Conservation (phyloP, 2,888 invertebrate species). For the Napeogenes sylphis region DNA sequence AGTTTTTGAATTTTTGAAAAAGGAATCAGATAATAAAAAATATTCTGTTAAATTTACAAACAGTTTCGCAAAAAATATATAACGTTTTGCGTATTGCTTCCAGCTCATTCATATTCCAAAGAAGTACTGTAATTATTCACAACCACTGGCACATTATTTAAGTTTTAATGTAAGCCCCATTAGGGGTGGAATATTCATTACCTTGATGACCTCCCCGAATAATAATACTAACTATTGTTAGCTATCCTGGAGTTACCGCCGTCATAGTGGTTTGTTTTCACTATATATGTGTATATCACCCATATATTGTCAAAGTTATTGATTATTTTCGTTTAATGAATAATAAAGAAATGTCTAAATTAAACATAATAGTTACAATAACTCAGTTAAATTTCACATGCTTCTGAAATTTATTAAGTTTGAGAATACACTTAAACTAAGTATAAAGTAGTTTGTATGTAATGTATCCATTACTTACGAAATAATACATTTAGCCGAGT, state of each 20-base stretch:
- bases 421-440: no score
- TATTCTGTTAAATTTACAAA: not conserved
- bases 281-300: no score
- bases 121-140: constrained; percentile 37
- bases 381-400: no score
- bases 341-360: no score
- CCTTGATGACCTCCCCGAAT: constrained; percentile 27
- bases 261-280: not conserved
- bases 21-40: not conserved
- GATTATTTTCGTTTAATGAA: no score
- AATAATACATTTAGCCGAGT: not conserved
- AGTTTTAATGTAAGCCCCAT: constrained; percentile 37
- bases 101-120: constrained; percentile 36
- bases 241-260: not conserved
- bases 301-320: no score
- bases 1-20: not conserved
- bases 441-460: not conserved
- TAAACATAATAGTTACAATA: no score
- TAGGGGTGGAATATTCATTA: constrained; percentile 38
- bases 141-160: constrained; percentile 35
- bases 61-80: constrained; percentile 8
- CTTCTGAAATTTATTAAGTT: no score
- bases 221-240: constrained; percentile 22
- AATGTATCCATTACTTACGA: constrained; percentile 2
- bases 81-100: constrained; percentile 22